Evolutionary conservation across 2,888 invertebrate species (phyloP), one percentile per base, ranked within the genome.

Genomic region (Hydrotaea cyrtoneurina): DNA sequence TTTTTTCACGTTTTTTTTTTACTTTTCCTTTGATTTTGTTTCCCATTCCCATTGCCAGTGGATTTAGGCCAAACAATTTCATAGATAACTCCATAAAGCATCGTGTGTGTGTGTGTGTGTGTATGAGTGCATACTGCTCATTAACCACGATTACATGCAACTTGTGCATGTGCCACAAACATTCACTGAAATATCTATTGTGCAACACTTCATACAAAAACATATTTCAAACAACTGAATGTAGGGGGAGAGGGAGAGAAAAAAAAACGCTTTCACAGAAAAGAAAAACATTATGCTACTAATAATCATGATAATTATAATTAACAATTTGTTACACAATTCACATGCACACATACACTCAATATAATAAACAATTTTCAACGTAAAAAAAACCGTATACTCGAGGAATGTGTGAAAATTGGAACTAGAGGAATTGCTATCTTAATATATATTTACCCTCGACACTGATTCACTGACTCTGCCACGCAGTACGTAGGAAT

Each of bases 281-380:
- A n/a, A 23, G 55, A 13, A 59, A 13, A 46, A 17, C 21, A 75
- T 75, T 75, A 57, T 66, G 72, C 43, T 55, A 57, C 59, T 57
- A 74, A 75, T 78, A 82, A 82, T 69, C 69, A 69, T 78, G 74
- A 82, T 75, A 78, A 57, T 76, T 73, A 76, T 79, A 83, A 83
- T 79, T 79, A 83, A 83, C 76, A 83, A 73, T 57, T 79, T 79
- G 82, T 79, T 76, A 66, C 71, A 71, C 36, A 74, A 50, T 46
- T 39, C 31, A n/a, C 13, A 39, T 11, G n/a, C n/a, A 31, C 31
- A 31, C 31, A 59, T 7, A 71, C 26, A 21, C 69, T 39, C n/a
- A 64, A 21, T 36, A 17, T 15, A 55, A 66, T 39, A 66, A 19
- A 43, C 19, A 39, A 15, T 31, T 15, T 62, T 17, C 17, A 17